Evolutionary conservation across 1,140 invertebrate genomes (phyloP).

Genomic region (Neotoxoptera formosana): DNA sequence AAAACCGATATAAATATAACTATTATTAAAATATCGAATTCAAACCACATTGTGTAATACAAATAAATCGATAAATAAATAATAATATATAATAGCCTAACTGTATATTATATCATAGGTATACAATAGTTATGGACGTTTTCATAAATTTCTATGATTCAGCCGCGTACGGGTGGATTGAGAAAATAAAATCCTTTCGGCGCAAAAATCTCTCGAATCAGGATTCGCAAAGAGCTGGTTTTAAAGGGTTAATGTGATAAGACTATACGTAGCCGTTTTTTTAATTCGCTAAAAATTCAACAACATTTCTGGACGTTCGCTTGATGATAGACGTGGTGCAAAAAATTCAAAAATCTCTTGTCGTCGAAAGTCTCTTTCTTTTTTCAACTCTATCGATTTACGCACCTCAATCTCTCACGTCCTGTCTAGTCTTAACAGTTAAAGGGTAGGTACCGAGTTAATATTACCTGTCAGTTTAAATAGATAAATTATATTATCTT

Average conservation of each 20-base stretch:
- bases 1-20: too few relatives aligned
- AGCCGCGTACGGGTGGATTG: background rate
- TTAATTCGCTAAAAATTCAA: background rate
- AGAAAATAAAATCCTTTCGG: background rate
- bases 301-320: background rate
- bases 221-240: background rate
- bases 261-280: background rate
- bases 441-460: background rate
- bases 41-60: background rate
- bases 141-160: background rate
- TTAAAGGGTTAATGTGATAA: background rate
- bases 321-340: background rate
- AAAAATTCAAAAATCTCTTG: too few relatives aligned
- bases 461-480: conserved; percentile 1
- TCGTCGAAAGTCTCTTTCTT: background rate
- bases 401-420: background rate
- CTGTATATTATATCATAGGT: too few relatives aligned
- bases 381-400: background rate
- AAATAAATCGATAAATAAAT: background rate
- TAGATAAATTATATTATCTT: conserved; percentile 6
- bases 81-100: background rate
- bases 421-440: background rate
- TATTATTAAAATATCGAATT: background rate
- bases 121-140: too few relatives aligned
- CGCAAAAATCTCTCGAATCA: background rate